phyloP scores from a whole-genome alignment of 2,888 invertebrate species.

The Caenorhabditis sinica region DNA sequence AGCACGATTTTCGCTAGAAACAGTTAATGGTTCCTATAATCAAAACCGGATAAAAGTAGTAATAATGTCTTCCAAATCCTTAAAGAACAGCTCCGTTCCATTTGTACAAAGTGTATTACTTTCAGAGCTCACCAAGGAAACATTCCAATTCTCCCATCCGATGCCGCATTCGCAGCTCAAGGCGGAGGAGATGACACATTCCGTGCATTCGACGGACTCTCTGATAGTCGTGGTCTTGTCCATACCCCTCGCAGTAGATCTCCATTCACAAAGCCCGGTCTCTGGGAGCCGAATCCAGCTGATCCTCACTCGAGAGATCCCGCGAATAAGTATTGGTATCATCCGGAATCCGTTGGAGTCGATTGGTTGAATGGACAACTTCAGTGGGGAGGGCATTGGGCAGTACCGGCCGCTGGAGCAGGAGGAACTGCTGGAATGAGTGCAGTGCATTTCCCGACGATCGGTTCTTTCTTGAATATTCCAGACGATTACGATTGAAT shows the following conservation, averaged over 20 bases:
- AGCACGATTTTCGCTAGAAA: too few relatives aligned
- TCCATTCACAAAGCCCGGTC: conserved; percentile 77
- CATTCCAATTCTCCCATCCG: conserved; percentile 74
- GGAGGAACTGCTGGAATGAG: conserved; percentile 75
- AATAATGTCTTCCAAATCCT: background rate
- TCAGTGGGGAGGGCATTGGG: conserved; percentile 77
- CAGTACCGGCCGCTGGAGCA: conserved; percentile 75
- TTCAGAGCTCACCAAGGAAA: conserved; percentile 60
- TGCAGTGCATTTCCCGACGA: conserved; percentile 73
- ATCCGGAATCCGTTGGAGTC: conserved; percentile 73
- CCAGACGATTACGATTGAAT: conserved; percentile 75
- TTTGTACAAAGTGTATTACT: background rate
- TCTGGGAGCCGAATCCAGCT: conserved; percentile 79
- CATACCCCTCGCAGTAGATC: conserved; percentile 72
- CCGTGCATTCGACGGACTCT: conserved; percentile 70
- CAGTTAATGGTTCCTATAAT: too few relatives aligned
- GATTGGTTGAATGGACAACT: conserved; percentile 79
- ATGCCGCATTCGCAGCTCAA: conserved; percentile 66
- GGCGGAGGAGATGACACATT: conserved; percentile 65
- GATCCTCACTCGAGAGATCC: conserved; percentile 78
- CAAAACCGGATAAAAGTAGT: too few relatives aligned
- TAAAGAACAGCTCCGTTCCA: background rate
- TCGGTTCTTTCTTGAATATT: conserved; percentile 74
- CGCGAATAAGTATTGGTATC: conserved; percentile 78
- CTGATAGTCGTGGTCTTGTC: conserved; percentile 71